Evolutionary conservation across 1,140 invertebrate species (phyloP), one percentile per base, ranked within the genome.

Genomic region (Drosophila pandora): DNA sequence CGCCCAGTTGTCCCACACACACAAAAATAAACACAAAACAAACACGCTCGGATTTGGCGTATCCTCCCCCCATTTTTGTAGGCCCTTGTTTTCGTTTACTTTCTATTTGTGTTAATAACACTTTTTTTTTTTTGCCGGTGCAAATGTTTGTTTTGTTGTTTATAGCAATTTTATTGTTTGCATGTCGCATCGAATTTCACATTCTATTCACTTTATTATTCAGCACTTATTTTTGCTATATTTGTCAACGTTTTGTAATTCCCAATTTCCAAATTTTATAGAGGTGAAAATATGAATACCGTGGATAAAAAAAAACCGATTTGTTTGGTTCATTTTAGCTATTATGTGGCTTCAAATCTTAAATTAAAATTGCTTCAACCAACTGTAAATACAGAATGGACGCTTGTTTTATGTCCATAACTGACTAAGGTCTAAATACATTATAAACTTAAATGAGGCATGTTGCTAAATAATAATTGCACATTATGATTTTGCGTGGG

Each of bases 111-210:
- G 72, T 76, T 75, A 75, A 75, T 75, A 68, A 68, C 73, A 59
- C 49, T 64, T 58, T 72, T 54, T 58, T 72, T 54, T 58, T 45
- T 55, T 23, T 25, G 41, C 41, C 41, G 41, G 37, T 48, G 64
- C 37, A 45, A 50, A 59, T 69, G 55, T 79, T 70, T 69, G 43
- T 67, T 45, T 80, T 73, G 65, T 69, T 68, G 73, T 52, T 82
- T 74, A 85, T 76, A 25, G 68, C 49, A 49, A 72, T 69, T 69
- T 79, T 68, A 76, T 76, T 84, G 80, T 84, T 67, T 77, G 79
- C 79, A 41, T 74, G 74, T 58, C 28, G 37, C 49, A 50, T 59
- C 21, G 39, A 70, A 75, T 57, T 78, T 71, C 57, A 47, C 63
- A 71, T 81, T 63, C 58, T 55, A 30, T 57, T 62, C 77, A 74